Percentiles rank a stretch among this genome's conserved stretches.
These are phyloP conservation scores for Enteromius paludinosus DNA, from an alignment of 2,797 vertebrate genomes.

Conservation along the genomic window DNA sequence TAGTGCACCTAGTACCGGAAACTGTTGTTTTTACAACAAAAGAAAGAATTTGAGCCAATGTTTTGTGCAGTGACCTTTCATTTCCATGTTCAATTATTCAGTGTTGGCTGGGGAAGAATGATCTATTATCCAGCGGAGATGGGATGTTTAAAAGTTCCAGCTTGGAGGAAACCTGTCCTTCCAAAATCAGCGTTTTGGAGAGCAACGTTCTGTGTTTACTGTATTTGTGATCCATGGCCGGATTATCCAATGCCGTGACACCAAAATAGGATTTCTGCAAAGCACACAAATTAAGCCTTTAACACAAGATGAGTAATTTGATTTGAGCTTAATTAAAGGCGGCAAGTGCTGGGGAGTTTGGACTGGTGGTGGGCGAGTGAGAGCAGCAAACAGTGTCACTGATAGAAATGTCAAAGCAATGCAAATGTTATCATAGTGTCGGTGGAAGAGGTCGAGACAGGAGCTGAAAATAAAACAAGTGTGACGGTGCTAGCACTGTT, in stretches of 20 bases:
- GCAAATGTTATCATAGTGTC: conserved; percentile 44
- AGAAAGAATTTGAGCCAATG: conserved; percentile 52
- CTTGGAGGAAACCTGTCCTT: conserved; percentile 17
- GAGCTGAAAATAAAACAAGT: conserved; percentile 3
- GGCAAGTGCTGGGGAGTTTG: conserved; percentile 52
- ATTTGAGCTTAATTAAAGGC: conserved; percentile 67
- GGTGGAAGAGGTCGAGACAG: conserved; percentile 43
- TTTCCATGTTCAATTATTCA: conserved; percentile 13
- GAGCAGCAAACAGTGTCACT: conserved; percentile 1
- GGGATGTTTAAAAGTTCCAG: conserved; percentile 65
- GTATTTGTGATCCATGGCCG: conserved; percentile 1
- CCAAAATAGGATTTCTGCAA: conserved; percentile 42
- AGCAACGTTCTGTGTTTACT: background rate
- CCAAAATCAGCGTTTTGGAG: background rate
- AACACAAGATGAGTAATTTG: conserved; percentile 60
- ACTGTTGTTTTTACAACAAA: conserved; percentile 25
- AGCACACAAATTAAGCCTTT: conserved; percentile 60
- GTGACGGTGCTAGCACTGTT: conserved; percentile 3
- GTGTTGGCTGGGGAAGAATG: conserved; percentile 55
- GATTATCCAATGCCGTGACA: conserved; percentile 36
- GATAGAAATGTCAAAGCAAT: conserved; percentile 33
- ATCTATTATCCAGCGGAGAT: conserved; percentile 72
- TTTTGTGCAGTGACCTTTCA: background rate
- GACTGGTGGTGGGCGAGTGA: conserved; percentile 30
- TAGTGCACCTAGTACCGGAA: background rate